These are phyloP conservation scores for Petrocephalus microphthalmus DNA, from an alignment of 2,113 vertebrate genomes.

Conservation along the genomic window DNA sequence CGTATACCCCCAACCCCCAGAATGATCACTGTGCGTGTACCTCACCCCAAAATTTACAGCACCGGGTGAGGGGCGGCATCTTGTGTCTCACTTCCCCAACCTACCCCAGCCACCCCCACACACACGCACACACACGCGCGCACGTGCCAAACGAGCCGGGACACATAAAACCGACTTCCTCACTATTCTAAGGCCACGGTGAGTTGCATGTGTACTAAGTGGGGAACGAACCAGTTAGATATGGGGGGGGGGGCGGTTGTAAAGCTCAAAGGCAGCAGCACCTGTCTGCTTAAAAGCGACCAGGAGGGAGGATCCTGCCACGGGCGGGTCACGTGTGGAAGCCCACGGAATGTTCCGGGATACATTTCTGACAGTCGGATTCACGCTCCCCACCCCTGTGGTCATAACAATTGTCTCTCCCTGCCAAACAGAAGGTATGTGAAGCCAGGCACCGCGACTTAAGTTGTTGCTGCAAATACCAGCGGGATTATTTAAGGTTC, in stretches of 20 bases:
- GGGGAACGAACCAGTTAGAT: background rate
- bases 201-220: conserved; percentile 62
- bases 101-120: conserved; percentile 47
- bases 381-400: conserved; percentile 44
- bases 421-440: conserved; percentile 45
- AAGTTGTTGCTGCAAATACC: conserved; percentile 45
- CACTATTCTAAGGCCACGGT: conserved; percentile 65
- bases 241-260: conserved; percentile 23
- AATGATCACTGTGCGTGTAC: conserved; percentile 28
- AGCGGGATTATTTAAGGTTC: conserved; percentile 48
- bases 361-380: conserved; percentile 38
- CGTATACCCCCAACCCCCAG: conserved; percentile 30
- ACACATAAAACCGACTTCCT: conserved; percentile 68
- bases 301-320: conserved; percentile 28
- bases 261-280: conserved; percentile 48
- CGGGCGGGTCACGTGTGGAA: conserved; percentile 30
- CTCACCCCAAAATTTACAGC: conserved; percentile 56
- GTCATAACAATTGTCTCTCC: conserved; percentile 47
- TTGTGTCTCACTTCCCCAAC: conserved; percentile 14
- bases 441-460: conserved; percentile 46
- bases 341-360: conserved; percentile 37
- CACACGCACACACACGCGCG: conserved; percentile 24
- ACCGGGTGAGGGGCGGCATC: conserved; percentile 6
- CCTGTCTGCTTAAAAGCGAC: conserved; percentile 13
- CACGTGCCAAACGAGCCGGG: conserved; percentile 48